Evolutionary conservation across 92 coral and sea anemone genomes (phyloP), one percentile per base, ranked within the genome.

Genomic region (Hydrozoanthus gracilis): DNA sequence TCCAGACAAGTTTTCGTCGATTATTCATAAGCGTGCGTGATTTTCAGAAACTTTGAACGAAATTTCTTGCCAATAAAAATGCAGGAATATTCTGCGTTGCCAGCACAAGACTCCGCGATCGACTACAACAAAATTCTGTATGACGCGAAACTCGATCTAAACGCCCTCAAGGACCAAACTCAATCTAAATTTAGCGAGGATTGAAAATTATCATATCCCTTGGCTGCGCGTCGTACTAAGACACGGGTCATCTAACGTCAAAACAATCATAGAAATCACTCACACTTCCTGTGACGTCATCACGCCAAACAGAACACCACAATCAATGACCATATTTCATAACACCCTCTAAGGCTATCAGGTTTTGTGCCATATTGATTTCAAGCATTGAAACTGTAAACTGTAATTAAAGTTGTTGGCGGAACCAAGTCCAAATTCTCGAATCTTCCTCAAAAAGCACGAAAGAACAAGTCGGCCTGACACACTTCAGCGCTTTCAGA

Each of bases 251-350:
- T 20, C 82, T 84, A 84, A 90, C 93, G 95, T 89, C 98, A 94
- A 93, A 92, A 94, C 95, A 92, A 95, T 86, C 87, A 88, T 78
- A 86, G 91, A 94, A 93, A 92, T 95, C 96, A 91, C 92, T 91
- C 93, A 89, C 88, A 89, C 92, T 90, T 88, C 95, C 95, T 83
- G 89, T 93, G 95, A 95, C 98, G 96, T 93, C 96, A 83, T 58
- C 72, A 91, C 87, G 67, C 35, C 86, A 74, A 66, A 77, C 79
- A 75, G 78, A 71, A 64, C 73, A 83, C 45, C 71, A 17, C 56
- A 84, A 73, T 56, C 82, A 35, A 67, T 16, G 73, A 83, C 87
- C 76, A 78, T 71, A 62, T 88, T 89, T 84, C 92, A 84, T n/a
- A 84, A 79, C 75, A 84, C 83, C 35, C 64, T 51, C 50, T 45